Percentiles rank a stretch among this genome's conserved stretches.
Conservation (phyloP, 2,888 invertebrate genomes). For the Rhimphoctona megacephalus region DNA sequence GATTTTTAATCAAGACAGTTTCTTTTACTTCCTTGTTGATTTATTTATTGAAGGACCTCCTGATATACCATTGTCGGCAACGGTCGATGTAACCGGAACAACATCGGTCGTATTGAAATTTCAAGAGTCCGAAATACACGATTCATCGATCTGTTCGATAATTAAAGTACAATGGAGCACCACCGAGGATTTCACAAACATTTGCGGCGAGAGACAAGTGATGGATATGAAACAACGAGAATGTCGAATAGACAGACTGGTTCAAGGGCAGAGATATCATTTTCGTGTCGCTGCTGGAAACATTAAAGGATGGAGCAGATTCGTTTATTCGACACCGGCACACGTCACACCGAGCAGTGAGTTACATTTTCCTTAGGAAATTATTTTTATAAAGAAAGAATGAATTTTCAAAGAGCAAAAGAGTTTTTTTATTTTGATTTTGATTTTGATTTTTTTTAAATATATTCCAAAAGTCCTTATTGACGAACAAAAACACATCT, state of each 20-base stretch:
- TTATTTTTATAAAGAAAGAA: neutral
- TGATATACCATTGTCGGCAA: constrained; percentile 92
- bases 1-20: neutral
- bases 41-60: constrained; percentile 88
- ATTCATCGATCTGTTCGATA: constrained; percentile 94
- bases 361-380: constrained; percentile 76
- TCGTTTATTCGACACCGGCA: constrained; percentile 91
- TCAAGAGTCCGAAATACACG: constrained; percentile 89
- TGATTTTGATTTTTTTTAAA: neutral
- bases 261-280: constrained; percentile 94
- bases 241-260: constrained; percentile 90
- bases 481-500: neutral
- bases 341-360: constrained; percentile 96
- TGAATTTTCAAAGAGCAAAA: neutral
- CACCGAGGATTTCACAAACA: constrained; percentile 92
- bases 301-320: constrained; percentile 95
- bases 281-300: constrained; percentile 97
- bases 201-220: constrained; percentile 93
- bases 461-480: neutral
- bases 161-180: constrained; percentile 99
- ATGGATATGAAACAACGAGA: constrained; percentile 88
- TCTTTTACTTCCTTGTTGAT: neutral
- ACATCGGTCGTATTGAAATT: constrained; percentile 89
- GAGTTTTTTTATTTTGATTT: neutral
- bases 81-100: constrained; percentile 89